Base-by-base conservation (phyloP, 2,888 invertebrate genomes). In the Andrena trimmerana region DNA sequence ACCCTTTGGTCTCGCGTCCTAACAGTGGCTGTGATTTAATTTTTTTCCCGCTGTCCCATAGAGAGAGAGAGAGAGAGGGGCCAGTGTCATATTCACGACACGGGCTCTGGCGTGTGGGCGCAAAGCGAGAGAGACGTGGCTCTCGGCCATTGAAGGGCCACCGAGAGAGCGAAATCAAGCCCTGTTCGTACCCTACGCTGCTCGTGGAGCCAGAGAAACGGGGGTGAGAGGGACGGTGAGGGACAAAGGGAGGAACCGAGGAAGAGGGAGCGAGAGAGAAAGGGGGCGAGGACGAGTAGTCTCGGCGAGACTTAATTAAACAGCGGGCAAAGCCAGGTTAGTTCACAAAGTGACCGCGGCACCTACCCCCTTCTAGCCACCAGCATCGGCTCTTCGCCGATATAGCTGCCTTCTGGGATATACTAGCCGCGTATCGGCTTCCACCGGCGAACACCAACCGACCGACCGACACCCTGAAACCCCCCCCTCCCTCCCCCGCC, bases 291-390 rank as follows among this genome's bases (percentile, higher is more conserved):
- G 89, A 90, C 88, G 91, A 92, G 92, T 91, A 92, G 93, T 91
- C 92, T 91, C 92, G 93, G 93, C 91, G 90, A 93, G 93, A 94
- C 93, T 94, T 94, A 94, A 94, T 94, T 94, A 94, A 94, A 94
- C 93, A 93, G 91, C 91, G 90, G 90, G 92, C 91, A 93, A 93
- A 93, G 93, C 93, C 92, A 91, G 93, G 92, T 93, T 93, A 93
- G 93, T 92, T 93, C 93, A 94, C 94, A 94, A 94, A 94, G 94
- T 93, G 93, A 94, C 94, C 94, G 92, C 94, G 92, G 90, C 91
- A 92, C 91, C 92, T 92, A 90, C 86, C 86, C 90, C 89, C 88
- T 87, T 85, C 84, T 85, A 87, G 81, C 84, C 84, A 78, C 83
- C 81, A 78, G 77, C 84, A 75, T 79, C 84, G 79, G 60, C 85